phyloP scores from a whole-genome alignment of 64 coral and sea anemone genomes.

The Montipora foliosa region DNA sequence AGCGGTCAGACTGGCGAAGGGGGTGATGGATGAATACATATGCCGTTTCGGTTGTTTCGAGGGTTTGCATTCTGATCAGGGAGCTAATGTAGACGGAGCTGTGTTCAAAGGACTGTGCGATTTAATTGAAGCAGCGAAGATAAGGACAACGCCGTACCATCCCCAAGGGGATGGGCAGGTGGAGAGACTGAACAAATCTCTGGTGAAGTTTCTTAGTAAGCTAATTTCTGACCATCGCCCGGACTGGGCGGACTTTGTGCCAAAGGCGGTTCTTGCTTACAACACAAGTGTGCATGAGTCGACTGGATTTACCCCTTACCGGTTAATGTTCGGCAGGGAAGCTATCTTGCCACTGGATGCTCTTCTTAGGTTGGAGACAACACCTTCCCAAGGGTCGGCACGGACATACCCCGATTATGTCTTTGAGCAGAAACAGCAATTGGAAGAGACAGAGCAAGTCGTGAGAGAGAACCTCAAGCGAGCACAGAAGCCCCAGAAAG shows the following conservation, averaged over 20 bases:
- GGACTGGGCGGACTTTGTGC: slow-evolving; percentile 12
- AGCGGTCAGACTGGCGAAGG: neutral
- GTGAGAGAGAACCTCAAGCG: slow-evolving; percentile 6
- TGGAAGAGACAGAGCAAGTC: slow-evolving; percentile 22
- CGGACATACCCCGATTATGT: slow-evolving; percentile 46
- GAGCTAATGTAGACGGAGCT: neutral
- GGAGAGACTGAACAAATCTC: slow-evolving; percentile 29
- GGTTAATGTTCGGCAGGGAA: slow-evolving; percentile 39
- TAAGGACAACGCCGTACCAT: neutral
- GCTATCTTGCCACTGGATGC: slow-evolving; percentile 8
- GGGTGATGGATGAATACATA: slow-evolving; percentile 35
- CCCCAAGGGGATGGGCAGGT: slow-evolving; percentile 1
- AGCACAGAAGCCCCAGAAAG: slow-evolving; percentile 11
- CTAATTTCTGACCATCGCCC: neutral
- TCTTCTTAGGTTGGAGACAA: slow-evolving; percentile 1
- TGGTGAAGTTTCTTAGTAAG: slow-evolving; percentile 19
- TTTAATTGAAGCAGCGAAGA: slow-evolving; percentile 29
- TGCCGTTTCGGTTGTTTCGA: slow-evolving; percentile 22
- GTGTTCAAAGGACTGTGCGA: slow-evolving; percentile 6
- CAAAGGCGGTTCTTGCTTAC: slow-evolving; percentile 21
- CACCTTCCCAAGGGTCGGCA: neutral
- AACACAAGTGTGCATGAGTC: slow-evolving; percentile 31
- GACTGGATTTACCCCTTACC: slow-evolving; percentile 18
- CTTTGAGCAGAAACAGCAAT: slow-evolving; percentile 22
- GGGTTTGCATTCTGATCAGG: neutral